Percentiles rank a stretch among this genome's conserved stretches.
These are phyloP conservation scores for Megaceryle torquata DNA, from an alignment of 2,113 vertebrate genomes.

Conservation along the genomic window DNA sequence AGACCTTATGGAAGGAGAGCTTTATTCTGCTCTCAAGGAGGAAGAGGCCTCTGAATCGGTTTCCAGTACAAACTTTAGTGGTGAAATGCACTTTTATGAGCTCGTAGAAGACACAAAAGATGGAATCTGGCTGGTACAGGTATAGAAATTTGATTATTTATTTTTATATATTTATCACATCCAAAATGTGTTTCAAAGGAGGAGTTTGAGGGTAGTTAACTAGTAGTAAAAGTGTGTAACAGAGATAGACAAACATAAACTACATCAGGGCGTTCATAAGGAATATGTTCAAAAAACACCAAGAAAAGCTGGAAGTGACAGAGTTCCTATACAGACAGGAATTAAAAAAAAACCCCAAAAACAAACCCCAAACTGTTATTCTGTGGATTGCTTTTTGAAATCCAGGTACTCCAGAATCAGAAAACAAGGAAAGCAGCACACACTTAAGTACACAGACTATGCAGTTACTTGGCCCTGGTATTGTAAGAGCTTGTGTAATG, in stretches of 20 bases:
- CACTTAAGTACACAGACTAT: not conserved
- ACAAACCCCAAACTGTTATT: not conserved
- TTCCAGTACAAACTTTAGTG: conserved; percentile 92
- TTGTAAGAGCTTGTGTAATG: not conserved
- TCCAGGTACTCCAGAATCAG: not conserved
- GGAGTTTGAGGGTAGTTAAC: not conserved
- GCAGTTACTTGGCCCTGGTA: not conserved
- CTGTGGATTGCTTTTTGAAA: not conserved
- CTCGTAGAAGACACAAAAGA: conserved; percentile 98
- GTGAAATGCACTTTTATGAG: conserved; percentile 98
- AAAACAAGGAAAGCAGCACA: not conserved
- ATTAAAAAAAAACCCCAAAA: not conserved
- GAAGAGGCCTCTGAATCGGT: conserved; percentile 87
- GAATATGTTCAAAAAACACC: not conserved
- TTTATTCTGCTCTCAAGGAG: conserved; percentile 95
- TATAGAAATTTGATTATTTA: conserved; percentile 28
- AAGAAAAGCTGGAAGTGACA: not conserved
- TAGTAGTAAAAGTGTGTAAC: not conserved
- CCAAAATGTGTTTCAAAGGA: not conserved
- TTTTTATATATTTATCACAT: not conserved
- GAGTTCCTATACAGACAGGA: not conserved
- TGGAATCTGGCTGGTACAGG: conserved; percentile 98
- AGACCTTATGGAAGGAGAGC: conserved; percentile 93
- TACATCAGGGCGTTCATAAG: not conserved
- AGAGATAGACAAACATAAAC: not conserved